Conservation (phyloP, 2,888 invertebrate species). For the Drosophila neotestacea region DNA sequence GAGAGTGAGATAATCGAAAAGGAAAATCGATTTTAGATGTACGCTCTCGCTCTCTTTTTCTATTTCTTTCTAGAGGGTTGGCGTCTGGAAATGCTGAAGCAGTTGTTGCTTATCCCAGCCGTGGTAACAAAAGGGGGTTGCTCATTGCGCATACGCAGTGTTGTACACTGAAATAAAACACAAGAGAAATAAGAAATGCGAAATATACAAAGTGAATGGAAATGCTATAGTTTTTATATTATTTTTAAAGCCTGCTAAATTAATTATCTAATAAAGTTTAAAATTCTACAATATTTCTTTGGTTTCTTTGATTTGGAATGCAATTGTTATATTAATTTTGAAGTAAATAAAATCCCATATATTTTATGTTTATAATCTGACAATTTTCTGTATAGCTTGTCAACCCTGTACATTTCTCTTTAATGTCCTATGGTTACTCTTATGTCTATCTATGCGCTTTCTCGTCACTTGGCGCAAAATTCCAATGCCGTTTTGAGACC, state of each 20-base stretch:
- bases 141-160: conserved; percentile 66
- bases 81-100: conserved; percentile 59
- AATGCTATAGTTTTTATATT: too few relatives aligned
- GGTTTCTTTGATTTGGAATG: too few relatives aligned
- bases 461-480: conserved; percentile 61
- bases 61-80: conserved; percentile 22
- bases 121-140: conserved; percentile 25
- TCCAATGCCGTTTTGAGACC: conserved; percentile 61
- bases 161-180: conserved; percentile 48
- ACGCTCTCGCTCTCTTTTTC: conserved; percentile 14
- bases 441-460: conserved; percentile 14
- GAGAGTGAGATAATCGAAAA: conserved; percentile 18
- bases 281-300: too few relatives aligned
- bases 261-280: too few relatives aligned
- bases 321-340: too few relatives aligned
- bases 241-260: too few relatives aligned
- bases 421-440: conserved; percentile 38
- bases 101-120: conserved; percentile 57
- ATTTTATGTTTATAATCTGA: too few relatives aligned
- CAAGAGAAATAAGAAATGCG: neutral
- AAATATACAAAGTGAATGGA: too few relatives aligned
- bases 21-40: conserved; percentile 67
- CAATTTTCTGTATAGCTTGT: neutral
- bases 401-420: conserved; percentile 38
- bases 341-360: too few relatives aligned